Conservation (phyloP, 2,113 vertebrate genomes). For the Stegostoma tigrinum region DNA sequence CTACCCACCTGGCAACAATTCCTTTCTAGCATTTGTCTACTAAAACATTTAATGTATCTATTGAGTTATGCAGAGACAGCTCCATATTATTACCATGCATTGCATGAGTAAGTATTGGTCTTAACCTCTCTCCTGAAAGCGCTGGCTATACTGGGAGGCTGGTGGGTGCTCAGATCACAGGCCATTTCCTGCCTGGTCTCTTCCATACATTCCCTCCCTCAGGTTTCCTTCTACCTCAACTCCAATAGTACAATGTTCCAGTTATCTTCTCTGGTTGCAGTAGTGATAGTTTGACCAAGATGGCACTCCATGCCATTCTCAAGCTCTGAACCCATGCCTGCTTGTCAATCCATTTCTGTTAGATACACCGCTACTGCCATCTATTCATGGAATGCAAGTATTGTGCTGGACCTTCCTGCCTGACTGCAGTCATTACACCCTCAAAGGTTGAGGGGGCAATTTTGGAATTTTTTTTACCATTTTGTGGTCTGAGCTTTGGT, state of each 20-base stretch:
- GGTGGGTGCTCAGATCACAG: background rate
- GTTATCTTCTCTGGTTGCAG: background rate
- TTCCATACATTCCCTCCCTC: background rate
- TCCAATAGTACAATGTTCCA: background rate
- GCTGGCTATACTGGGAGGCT: background rate
- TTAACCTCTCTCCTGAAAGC: background rate
- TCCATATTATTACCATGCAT: too few species aligned
- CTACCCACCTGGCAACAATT: too few species aligned
- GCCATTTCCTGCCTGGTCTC: background rate
- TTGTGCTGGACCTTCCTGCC: too few species aligned
- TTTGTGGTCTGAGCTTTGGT: background rate
- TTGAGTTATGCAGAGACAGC: too few species aligned
- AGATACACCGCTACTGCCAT: background rate
- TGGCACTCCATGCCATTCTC: background rate
- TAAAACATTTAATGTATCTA: too few species aligned
- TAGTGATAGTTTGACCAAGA: background rate
- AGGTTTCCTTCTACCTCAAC: background rate
- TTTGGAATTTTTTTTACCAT: background rate
- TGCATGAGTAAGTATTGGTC: background rate
- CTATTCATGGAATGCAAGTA: background rate
- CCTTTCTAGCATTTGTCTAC: too few species aligned
- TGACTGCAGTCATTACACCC: background rate
- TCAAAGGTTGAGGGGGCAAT: background rate
- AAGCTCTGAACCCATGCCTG: background rate
- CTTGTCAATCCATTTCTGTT: background rate